These are phyloP conservation scores for Hoplias malabaricus DNA, from an alignment of 2,113 vertebrate genomes.

Conservation along the genomic window DNA sequence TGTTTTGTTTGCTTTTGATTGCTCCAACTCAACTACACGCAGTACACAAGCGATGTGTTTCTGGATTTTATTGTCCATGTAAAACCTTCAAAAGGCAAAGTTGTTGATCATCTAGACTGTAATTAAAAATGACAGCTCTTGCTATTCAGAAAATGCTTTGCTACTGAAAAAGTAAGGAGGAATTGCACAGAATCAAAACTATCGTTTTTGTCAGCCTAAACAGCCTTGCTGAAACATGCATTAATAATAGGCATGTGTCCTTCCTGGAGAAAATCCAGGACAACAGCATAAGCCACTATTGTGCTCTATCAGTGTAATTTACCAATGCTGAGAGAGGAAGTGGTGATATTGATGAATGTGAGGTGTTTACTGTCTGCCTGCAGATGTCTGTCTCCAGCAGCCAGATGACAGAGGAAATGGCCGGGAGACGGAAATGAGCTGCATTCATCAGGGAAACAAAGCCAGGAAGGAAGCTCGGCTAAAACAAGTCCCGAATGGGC, in stretches of 20 bases:
- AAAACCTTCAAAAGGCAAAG: no score
- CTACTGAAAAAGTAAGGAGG: no score
- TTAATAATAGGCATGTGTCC: constrained; percentile 1
- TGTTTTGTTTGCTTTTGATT: no score
- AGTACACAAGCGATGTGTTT: no score
- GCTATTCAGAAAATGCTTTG: no score
- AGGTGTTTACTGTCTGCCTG: constrained; percentile 41
- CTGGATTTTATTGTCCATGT: no score
- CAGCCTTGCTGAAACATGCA: background rate
- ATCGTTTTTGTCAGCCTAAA: background rate
- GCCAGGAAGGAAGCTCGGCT: constrained; percentile 48
- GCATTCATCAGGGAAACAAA: constrained; percentile 54
- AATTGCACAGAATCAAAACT: background rate
- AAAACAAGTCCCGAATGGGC: constrained; percentile 25
- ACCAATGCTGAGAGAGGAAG: background rate
- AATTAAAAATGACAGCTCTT: no score
- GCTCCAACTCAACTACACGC: no score
- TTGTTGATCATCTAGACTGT: no score
- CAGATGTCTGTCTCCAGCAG: constrained; percentile 44
- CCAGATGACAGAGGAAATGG: constrained; percentile 44
- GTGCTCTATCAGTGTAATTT: background rate
- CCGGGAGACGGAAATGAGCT: constrained; percentile 29
- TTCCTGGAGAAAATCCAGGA: constrained; percentile 2
- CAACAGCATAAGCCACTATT: background rate
- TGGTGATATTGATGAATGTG: constrained; percentile 4